Conservation (phyloP, 2,888 invertebrate species). For the Eugnorisma glareosa region DNA sequence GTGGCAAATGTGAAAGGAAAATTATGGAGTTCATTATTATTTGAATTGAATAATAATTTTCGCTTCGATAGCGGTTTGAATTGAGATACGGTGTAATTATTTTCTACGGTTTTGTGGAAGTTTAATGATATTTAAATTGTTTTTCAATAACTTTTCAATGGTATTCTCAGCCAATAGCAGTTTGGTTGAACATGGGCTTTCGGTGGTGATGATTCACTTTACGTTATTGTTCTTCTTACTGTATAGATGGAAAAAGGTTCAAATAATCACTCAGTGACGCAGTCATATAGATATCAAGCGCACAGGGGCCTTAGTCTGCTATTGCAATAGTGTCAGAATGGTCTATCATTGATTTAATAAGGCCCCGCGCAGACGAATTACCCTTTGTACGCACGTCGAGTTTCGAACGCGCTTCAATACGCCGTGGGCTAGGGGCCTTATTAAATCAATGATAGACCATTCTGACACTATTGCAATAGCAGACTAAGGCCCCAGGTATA, state of each 20-base stretch:
- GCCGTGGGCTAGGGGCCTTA: no score
- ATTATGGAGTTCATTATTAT: constrained; percentile 47
- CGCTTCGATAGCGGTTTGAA: constrained; percentile 6
- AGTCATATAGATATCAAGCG: not conserved
- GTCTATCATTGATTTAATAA: no score
- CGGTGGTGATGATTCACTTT: not conserved
- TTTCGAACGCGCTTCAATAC: no score
- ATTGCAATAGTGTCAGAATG: no score
- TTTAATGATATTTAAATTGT: not conserved
- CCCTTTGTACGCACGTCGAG: no score
- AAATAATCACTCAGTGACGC: not conserved
- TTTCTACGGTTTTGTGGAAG: constrained; percentile 2
- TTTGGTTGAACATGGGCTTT: not conserved
- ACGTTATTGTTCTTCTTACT: not conserved
- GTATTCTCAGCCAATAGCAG: not conserved
- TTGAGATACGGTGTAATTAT: not conserved
- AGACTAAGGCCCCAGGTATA: no score
- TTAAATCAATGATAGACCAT: no score
- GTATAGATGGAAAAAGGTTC: not conserved
- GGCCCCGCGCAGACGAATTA: no score
- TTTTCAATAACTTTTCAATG: not conserved
- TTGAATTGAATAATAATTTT: constrained; percentile 38
- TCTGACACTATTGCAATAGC: no score
- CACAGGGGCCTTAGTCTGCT: no score
- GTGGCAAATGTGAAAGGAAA: constrained; percentile 29